Base-by-base conservation (phyloP, 2,797 vertebrate species). In the Leptodactylus fallax region DNA sequence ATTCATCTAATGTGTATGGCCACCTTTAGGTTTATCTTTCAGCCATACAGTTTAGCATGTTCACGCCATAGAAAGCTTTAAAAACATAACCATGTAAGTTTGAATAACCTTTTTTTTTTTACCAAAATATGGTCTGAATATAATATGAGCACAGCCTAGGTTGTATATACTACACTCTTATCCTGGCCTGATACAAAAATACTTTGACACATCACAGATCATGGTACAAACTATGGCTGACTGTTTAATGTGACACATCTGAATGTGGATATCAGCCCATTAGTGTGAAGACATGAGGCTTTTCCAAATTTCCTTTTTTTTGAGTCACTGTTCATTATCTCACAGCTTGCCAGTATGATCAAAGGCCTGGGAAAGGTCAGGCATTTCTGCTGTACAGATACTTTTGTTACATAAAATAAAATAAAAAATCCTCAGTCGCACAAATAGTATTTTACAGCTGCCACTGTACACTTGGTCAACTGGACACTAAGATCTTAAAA, bases 361-460 rank as follows among this genome's bases (percentile, higher is more conserved):
- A 97, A 97, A 98, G 96, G 93, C 94, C 92, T 91, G 89, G 91
- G 94, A 97, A 97, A 97, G 96, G 96, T 96, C 96, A 97, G 95
- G 94, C 96, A 95, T 97, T 98, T 95, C 95, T 95, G 93, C 88
- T 95, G 94, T 93, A 93, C 93, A 93, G 94, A 94, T 93, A 94
- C 93, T 90, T 85, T 83, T 19, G 87, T 92, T 93, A 94, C 95
- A 94, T 90, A 93, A 94, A 94, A 25, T 93, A 91, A 85, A 55
- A 85, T 14, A 58, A 85, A 92, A 60, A 76, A 51, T 90, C 88
- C 89, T 90, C 87, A 91, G 88, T 90, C 91, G 90, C 90, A 86
- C 89, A 21, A 72, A 87, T 90, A 87, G 85, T 89, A 78, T 51
- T 83, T 86, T 55, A 60, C 76, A 81, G 58, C 56, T 84, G 10